phyloP scores from a whole-genome alignment of 1,140 invertebrate species.

The Bacillus rossius region DNA sequence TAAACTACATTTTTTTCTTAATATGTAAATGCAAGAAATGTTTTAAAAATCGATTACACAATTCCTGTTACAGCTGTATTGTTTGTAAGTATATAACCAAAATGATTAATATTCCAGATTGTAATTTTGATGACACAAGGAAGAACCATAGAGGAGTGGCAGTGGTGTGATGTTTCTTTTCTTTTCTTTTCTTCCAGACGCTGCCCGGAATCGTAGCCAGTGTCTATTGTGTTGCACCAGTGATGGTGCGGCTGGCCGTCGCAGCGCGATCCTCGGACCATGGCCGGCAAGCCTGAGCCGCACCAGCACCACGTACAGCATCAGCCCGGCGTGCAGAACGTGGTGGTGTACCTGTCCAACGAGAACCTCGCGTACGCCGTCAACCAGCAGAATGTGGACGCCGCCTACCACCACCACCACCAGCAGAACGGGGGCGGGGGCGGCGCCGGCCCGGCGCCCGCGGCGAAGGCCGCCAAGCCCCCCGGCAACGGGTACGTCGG shows the following conservation, averaged over 20 bases:
- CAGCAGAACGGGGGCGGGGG: slow-evolving; percentile 34
- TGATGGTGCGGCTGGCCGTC: slow-evolving; percentile 17
- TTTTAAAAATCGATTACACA: too few relatives aligned
- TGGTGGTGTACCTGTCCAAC: slow-evolving; percentile 44
- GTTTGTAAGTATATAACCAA: too few relatives aligned
- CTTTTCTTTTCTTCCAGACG: slow-evolving; percentile 16
- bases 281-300: slow-evolving; percentile 45
- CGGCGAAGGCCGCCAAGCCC: slow-evolving; percentile 2
- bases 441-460: slow-evolving; percentile 11
- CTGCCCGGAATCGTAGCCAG: slow-evolving; percentile 1
- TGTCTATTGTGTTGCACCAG: slow-evolving; percentile 11
- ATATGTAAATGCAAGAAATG: too few relatives aligned
- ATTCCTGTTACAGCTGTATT: too few relatives aligned
- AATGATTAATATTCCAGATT: too few relatives aligned
- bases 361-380: slow-evolving; percentile 39
- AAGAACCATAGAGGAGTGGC: too few relatives aligned
- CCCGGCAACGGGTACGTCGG: slow-evolving; percentile 9
- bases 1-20: too few relatives aligned
- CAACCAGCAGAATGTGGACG: slow-evolving; percentile 36
- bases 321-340: slow-evolving; percentile 40
- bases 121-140: too few relatives aligned
- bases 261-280: slow-evolving; percentile 29
- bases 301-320: slow-evolving; percentile 37
- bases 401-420: slow-evolving; percentile 9
- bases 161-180: too few relatives aligned